phyloP scores from a whole-genome alignment of 1,140 invertebrate species.

The Holcopasites calliopsidis region DNA sequence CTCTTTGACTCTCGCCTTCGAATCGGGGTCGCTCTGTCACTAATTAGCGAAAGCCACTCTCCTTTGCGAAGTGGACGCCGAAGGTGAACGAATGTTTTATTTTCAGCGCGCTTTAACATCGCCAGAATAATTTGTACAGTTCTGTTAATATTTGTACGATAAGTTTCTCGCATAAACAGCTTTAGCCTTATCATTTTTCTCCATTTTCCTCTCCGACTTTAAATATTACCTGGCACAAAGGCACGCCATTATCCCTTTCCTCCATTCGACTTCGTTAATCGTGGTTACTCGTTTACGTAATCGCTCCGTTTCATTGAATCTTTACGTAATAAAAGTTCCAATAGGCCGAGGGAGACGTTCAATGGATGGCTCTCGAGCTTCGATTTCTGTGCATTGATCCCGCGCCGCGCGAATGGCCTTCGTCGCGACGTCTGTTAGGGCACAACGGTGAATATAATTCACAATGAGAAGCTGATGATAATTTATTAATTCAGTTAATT shows the following conservation, averaged over 20 bases:
- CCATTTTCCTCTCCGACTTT: no score
- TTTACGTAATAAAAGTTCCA: background rate
- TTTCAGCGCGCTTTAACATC: no score
- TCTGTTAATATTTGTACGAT: no score
- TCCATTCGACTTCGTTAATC: background rate
- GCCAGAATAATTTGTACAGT: no score
- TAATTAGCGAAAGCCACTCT: background rate
- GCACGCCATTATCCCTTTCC: background rate
- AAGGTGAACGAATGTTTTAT: no score
- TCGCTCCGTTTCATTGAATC: background rate
- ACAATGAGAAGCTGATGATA: slow-evolving; percentile 22
- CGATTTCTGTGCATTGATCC: background rate
- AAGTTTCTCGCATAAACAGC: no score
- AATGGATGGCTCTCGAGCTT: background rate
- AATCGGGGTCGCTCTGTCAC: background rate
- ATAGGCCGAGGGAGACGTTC: background rate
- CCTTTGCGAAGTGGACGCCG: no score
- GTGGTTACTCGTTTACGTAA: background rate
- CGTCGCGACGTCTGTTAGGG: background rate
- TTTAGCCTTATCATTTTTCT: no score
- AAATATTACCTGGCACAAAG: background rate
- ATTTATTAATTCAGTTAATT: slow-evolving; percentile 46
- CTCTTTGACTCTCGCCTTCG: background rate
- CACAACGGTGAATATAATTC: background rate
- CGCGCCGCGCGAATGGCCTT: background rate